Evolutionary conservation across 2,113 vertebrate genomes (phyloP).

Genomic region (Malurus alboscapulatus): DNA sequence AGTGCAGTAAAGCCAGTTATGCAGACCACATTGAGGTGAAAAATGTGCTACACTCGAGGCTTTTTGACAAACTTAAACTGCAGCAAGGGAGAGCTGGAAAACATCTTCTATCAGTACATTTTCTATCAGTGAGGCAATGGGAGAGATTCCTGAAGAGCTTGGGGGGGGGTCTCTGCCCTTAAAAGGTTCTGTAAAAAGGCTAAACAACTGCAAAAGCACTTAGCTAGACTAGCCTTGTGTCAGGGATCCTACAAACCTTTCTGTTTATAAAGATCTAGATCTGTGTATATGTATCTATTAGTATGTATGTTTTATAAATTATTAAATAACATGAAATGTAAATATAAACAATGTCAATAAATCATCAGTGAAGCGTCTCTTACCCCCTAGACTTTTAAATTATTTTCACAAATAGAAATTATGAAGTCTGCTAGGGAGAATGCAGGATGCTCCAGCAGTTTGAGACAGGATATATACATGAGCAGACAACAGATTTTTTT

Average conservation of each 20-base stretch:
- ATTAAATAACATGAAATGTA: background rate
- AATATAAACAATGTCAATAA: background rate
- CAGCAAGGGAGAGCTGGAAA: background rate
- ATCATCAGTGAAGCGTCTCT: background rate
- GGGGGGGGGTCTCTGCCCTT: background rate
- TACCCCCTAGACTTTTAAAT: background rate
- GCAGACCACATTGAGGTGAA: background rate
- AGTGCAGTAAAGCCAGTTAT: background rate
- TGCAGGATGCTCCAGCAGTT: background rate
- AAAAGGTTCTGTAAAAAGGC: background rate
- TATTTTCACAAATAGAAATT: background rate
- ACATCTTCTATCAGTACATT: background rate
- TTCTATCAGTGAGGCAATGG: background rate
- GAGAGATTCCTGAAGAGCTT: background rate
- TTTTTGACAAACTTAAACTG: background rate
- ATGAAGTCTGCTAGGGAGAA: background rate
- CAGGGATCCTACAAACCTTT: background rate
- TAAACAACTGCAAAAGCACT: background rate
- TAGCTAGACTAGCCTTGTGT: background rate
- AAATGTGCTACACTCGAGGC: background rate
- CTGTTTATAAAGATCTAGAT: background rate
- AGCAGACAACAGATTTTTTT: background rate
- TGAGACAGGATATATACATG: background rate
- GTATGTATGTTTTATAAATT: background rate
- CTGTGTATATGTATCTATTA: background rate